Base-by-base conservation (phyloP, 37 sponge, comb jelly and placozoan genomes). In the Petrosia ficiformis region DNA sequence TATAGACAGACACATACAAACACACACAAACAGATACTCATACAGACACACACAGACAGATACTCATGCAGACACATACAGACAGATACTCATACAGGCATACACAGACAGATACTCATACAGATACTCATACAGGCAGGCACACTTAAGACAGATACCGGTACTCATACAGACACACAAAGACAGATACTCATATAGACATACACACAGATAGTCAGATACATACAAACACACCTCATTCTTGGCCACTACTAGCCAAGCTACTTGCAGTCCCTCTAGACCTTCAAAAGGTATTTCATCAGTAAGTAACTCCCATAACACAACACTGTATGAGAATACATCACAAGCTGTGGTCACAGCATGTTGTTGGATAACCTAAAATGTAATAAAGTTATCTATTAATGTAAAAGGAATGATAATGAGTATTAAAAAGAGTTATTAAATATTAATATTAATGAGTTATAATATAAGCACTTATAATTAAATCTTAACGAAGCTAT, bases 301-400 rank as follows among this genome's bases (percentile, higher is more conserved):
- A 6, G 96, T 95, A 24, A 95, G 73, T 54, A 95, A 77, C 81
- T 95, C 96, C 96, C 96, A 95, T 21, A 95, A 70, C 0, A 95
- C 90, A 74, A 93, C 89, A 58, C 94, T 80, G 70, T 93, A 93
- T 14, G 94, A 93, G 86, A 79, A 93, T 30, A 86, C 80, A 64
- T 93, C 94, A 57, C 86, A 84, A 3, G 87, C 74, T 0, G 86
- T 37, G 4, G 82, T 81, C 65, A 89, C 77, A 0, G 82, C 82
- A 19, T 60, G 66, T 68, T 85, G 83, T 65, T 93, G 90, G 24
- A 93, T 93, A 36, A 89, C 84, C 94, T 93, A 64, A 30, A 52
- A 28, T 0, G 30, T 34, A 54, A 41, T 42, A 22, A 22, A 74
- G 16, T 54, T 24, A 66, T n/a, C 4, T 4, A 16, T 37, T 16